These are phyloP conservation scores for Puma concolor DNA, from an alignment of 2,113 vertebrate genomes.

Conservation along the genomic window DNA sequence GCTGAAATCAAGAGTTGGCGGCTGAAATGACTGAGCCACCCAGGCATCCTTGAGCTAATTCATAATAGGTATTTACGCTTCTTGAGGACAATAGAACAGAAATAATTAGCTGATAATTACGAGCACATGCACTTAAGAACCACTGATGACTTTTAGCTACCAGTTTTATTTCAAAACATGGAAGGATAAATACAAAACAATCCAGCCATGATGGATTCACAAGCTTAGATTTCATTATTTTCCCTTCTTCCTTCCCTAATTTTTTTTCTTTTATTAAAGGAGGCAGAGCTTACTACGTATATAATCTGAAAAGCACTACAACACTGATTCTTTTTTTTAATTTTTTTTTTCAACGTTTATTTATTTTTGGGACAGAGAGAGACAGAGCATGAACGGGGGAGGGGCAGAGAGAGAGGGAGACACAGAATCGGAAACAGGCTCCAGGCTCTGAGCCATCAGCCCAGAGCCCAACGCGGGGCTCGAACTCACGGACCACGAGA, in stretches of 20 bases:
- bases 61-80: background rate
- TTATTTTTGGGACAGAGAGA: too few species aligned
- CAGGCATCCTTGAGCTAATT: background rate
- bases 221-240: constrained; percentile 19
- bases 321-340: background rate
- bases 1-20: too few species aligned
- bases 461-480: too few species aligned
- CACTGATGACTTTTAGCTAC: background rate
- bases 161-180: constrained; percentile 20
- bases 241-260: background rate
- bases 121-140: background rate
- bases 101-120: background rate
- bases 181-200: background rate
- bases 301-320: background rate
- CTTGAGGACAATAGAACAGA: background rate
- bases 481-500: too few species aligned
- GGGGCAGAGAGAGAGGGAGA: too few species aligned
- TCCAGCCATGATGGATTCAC: background rate
- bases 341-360: too few species aligned
- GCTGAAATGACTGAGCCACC: too few species aligned
- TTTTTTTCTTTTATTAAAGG: background rate
- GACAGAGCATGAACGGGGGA: too few species aligned
- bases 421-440: too few species aligned
- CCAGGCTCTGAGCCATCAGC: too few species aligned
- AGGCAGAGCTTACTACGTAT: background rate